Percentiles rank a stretch among this genome's conserved stretches.
phyloP scores from a whole-genome alignment of 2,888 invertebrate species.

The Rhimphoctona megacephalus region DNA sequence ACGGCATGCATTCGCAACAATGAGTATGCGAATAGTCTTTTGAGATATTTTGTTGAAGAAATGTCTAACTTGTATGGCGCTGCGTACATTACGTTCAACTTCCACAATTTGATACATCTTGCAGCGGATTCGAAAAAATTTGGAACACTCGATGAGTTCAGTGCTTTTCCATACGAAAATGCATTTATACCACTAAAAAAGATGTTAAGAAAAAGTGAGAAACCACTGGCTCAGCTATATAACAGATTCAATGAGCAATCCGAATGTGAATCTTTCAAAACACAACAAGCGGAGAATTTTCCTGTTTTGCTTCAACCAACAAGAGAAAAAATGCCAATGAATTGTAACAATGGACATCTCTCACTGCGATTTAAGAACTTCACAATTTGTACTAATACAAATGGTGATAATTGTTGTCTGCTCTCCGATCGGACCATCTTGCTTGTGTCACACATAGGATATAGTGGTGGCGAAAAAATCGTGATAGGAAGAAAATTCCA shows the following conservation, averaged over 20 bases:
- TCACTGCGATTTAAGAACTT: not conserved
- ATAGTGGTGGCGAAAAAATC: not conserved
- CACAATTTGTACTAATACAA: not conserved
- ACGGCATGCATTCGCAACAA: not conserved
- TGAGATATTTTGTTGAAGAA: not conserved
- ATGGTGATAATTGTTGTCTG: not conserved
- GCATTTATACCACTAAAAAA: not conserved
- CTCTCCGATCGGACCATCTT: not conserved
- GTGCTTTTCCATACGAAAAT: not conserved
- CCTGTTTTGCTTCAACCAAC: no score
- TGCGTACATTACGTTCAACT: not conserved
- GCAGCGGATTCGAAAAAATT: not conserved
- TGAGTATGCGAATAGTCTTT: not conserved
- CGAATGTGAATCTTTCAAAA: not conserved
- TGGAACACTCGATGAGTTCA: constrained; percentile 1
- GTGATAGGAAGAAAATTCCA: not conserved
- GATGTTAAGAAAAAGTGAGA: not conserved
- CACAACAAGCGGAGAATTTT: no score
- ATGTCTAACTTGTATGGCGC: not conserved
- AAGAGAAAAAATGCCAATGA: not conserved
- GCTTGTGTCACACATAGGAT: not conserved
- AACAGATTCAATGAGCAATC: not conserved
- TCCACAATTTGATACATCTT: constrained; percentile 1
- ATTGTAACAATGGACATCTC: not conserved
- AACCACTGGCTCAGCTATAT: not conserved